These are phyloP conservation scores for Garrulus glandarius DNA, from an alignment of 2,797 vertebrate species.

Conservation along the genomic window DNA sequence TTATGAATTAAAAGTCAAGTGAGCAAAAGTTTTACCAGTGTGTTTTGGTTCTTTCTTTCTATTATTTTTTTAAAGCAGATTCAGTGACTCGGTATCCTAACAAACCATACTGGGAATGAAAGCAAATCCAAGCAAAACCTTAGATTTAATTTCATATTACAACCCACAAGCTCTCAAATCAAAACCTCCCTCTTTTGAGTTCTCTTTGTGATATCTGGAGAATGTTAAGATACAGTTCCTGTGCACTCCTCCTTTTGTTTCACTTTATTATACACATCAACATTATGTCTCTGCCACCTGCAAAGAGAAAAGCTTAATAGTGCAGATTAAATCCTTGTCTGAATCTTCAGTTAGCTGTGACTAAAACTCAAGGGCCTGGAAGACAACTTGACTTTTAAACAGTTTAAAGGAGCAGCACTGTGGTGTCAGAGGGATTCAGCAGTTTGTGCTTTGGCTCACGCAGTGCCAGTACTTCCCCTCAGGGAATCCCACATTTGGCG, in stretches of 20 bases:
- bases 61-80: background rate
- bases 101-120: background rate
- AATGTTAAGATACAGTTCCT: background rate
- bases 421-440: background rate
- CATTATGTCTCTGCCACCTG: constrained; percentile 21
- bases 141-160: background rate
- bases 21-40: background rate
- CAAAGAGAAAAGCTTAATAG: constrained; percentile 36
- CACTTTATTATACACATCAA: background rate
- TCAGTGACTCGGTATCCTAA: background rate
- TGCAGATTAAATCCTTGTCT: constrained; percentile 21
- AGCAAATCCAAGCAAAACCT: background rate
- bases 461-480: background rate
- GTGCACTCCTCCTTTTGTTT: background rate
- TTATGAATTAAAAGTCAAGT: background rate
- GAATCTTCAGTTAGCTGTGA: constrained; percentile 29
- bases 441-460: background rate
- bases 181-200: background rate
- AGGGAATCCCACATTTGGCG: background rate
- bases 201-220: background rate
- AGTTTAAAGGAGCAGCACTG: background rate
- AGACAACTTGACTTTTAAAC: constrained; percentile 21
- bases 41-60: background rate
- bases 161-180: background rate
- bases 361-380: constrained; percentile 16